A percentile compares a stretch with the other conserved stretches of the same genome.
These are phyloP conservation scores for Lasiurus borealis DNA, from an alignment of 2,113 vertebrate species.

Conservation along the genomic window DNA sequence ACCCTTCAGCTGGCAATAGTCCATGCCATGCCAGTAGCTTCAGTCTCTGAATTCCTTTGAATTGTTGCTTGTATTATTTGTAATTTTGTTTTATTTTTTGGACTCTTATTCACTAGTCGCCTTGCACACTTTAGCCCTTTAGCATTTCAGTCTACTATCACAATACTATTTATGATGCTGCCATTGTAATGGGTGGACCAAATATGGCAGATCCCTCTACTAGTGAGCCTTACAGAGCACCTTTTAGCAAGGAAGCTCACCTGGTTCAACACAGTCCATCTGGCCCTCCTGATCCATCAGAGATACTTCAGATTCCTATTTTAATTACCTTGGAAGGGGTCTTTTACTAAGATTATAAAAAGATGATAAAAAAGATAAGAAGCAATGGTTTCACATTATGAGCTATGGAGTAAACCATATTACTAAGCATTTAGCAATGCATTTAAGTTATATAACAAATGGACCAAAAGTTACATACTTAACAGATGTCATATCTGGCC, in stretches of 20 bases:
- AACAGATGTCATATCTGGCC: neutral
- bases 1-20: neutral
- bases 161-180: neutral
- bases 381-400: neutral
- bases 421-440: neutral
- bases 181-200: neutral
- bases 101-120: neutral
- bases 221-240: neutral
- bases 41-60: neutral
- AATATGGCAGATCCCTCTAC: neutral
- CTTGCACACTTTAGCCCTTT: neutral
- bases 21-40: neutral
- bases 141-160: neutral
- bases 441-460: conserved; percentile 55
- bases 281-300: neutral
- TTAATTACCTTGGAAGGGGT: neutral
- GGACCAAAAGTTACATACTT: neutral
- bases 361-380: neutral
- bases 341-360: conserved; percentile 38
- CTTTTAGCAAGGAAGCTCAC: neutral
- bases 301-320: conserved; percentile 1
- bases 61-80: neutral
- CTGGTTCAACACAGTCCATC: neutral
- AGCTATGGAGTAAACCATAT: neutral
- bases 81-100: neutral